Evolutionary conservation across 2,797 vertebrate species (phyloP), one percentile per base, ranked within the genome.

Genomic region (Anguilla pacifica): DNA sequence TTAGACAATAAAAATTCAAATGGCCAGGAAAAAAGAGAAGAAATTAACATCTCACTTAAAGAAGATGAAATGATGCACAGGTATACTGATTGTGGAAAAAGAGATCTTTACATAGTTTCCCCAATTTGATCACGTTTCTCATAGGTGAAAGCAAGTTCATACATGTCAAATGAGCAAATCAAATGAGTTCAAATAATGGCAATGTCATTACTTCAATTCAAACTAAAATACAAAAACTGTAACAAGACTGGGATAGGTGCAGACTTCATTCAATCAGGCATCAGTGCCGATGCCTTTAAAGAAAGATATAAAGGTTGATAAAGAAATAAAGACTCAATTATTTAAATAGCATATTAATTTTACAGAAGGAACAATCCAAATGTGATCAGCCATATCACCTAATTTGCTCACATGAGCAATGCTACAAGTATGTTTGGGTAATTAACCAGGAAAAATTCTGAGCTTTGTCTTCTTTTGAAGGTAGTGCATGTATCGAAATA

Each of bases 41-140:
- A 92, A 93, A 94, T 95, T 94, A 94, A 92, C 93, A 94, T 93
- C 91, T 93, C 87, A 87, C 92, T 93, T 93, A 93, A 94, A 87
- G 91, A 57, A 88, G 82, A 89, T 86, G 82, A 87, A 89, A 91
- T 64, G 70, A 88, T 91, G 87, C 90, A 83, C 88, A 91, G 90
- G 91, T 92, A 92, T 88, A 51, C 86, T 85, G 92, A 95, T 95
- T 91, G 95, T 94, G 94, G 92, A 25, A 87, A 88, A 87, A 74
- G 67, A 72, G 46, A 84, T 89, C 91, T 88, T 90, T 57, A 7
- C 79, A 92, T 25, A 6, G 92, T 93, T 93, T 93, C 91, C 90
- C 89, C 91, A 87, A 79, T 90, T 92, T 90, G 39, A 82, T 43
- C 72, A 74, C 15, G 39, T 25, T 25, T 10, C 25, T 49, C 79